Evolutionary conservation across 1,140 invertebrate species (phyloP).

Genomic region (Rhagoletis zephyria): DNA sequence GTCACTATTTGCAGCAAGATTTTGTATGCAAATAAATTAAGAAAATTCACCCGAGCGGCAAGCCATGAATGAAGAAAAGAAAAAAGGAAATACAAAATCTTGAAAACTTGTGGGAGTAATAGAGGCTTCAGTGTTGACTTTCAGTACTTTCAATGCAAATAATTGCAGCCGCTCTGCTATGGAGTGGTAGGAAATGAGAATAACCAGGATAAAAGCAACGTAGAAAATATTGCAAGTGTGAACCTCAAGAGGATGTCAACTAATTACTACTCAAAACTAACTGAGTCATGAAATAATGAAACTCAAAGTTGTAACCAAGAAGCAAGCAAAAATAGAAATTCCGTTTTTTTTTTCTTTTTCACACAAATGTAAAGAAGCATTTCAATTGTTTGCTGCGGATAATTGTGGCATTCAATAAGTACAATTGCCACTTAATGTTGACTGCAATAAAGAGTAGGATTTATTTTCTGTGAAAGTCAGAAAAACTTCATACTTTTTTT

Average conservation of each 20-base stretch:
- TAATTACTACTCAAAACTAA: not conserved
- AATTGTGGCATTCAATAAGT: too few relatives aligned
- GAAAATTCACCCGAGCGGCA: not conserved
- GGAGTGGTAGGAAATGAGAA: not conserved
- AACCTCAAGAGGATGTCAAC: not conserved
- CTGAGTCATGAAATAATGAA: not conserved
- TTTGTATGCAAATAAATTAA: constrained; percentile 17
- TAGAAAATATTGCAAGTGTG: not conserved
- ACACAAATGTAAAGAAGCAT: not conserved
- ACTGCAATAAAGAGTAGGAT: not conserved
- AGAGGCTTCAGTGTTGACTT: constrained; percentile 11
- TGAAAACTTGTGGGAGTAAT: not conserved
- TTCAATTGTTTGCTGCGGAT: too few relatives aligned
- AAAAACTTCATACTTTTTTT: not conserved
- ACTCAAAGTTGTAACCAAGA: not conserved
- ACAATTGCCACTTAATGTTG: too few relatives aligned
- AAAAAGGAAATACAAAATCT: too few relatives aligned
- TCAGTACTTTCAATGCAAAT: constrained; percentile 30
- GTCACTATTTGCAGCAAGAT: not conserved
- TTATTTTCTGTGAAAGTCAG: not conserved
- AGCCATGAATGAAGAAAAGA: too few relatives aligned
- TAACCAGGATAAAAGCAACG: not conserved
- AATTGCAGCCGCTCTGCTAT: not conserved
- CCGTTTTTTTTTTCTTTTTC: not conserved
- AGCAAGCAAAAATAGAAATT: too few relatives aligned